phyloP scores from a whole-genome alignment of 2,797 vertebrate genomes.

The Allobates femoralis region DNA sequence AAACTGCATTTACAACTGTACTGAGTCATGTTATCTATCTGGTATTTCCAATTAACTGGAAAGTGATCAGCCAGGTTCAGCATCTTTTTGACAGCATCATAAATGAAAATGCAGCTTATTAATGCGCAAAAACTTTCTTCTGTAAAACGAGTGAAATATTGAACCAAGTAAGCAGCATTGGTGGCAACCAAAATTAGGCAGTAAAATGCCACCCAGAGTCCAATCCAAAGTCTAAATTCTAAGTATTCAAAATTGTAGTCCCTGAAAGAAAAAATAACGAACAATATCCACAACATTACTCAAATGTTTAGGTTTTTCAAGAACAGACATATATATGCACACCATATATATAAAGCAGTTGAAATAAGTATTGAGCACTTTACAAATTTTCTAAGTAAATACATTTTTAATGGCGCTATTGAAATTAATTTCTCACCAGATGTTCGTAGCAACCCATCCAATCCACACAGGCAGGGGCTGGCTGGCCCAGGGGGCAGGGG shows the following conservation, averaged over 20 bases:
- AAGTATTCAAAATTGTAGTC: constrained; percentile 77
- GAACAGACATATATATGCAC: too few species aligned
- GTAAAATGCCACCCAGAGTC: constrained; percentile 80
- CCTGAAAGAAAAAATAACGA: constrained; percentile 64
- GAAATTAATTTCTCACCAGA: too few species aligned
- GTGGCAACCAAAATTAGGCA: constrained; percentile 79
- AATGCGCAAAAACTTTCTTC: constrained; percentile 83
- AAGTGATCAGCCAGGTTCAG: constrained; percentile 73
- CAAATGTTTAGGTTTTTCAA: too few species aligned
- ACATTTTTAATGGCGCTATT: too few species aligned
- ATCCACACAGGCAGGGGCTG: too few species aligned
- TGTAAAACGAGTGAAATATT: constrained; percentile 79
- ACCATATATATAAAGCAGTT: too few species aligned
- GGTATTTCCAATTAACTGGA: constrained; percentile 76
- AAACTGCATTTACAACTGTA: constrained; percentile 74
- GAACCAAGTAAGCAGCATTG: constrained; percentile 79
- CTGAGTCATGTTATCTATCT: constrained; percentile 66
- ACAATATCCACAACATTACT: neutral
- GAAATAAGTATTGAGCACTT: too few species aligned
- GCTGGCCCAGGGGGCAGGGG: too few species aligned
- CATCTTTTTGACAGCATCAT: constrained; percentile 80
- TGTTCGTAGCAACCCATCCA: too few species aligned
- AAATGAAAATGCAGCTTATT: constrained; percentile 83
- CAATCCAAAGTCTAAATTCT: constrained; percentile 82
- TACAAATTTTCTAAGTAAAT: too few species aligned